Percentiles rank a stretch among this genome's conserved stretches.
Conservation (phyloP, 1,140 invertebrate species). For the Drosophila kohkoa region DNA sequence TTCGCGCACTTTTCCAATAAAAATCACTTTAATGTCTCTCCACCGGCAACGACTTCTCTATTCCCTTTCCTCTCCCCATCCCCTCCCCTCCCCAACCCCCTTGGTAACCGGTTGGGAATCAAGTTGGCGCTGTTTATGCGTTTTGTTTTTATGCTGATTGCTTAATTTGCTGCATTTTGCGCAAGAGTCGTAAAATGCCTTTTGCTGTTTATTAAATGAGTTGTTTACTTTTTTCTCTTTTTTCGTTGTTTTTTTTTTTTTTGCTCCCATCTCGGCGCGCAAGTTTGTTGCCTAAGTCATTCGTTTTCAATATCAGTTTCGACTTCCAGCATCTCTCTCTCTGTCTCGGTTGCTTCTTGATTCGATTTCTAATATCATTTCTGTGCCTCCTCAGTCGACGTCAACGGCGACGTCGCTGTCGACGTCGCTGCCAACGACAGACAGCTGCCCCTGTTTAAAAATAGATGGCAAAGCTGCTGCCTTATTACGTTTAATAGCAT, state of each 20-base stretch:
- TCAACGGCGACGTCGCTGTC: background rate
- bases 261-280: conserved; percentile 8
- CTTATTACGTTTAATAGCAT: conserved; percentile 79
- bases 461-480: conserved; percentile 55
- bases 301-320: conserved; percentile 42
- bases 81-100: background rate
- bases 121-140: conserved; percentile 48
- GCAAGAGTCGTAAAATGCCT: conserved; percentile 64
- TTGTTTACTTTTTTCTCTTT: conserved; percentile 49
- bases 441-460: conserved; percentile 42
- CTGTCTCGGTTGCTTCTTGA: background rate
- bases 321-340: background rate
- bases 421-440: background rate
- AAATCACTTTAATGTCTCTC: conserved; percentile 64
- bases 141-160: conserved; percentile 80
- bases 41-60: background rate
- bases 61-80: background rate
- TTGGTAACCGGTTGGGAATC: conserved; percentile 40
- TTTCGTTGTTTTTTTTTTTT: background rate
- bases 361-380: conserved; percentile 47
- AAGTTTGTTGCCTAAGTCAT: conserved; percentile 84
- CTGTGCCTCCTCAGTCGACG: background rate
- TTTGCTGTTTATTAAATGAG: conserved; percentile 62
- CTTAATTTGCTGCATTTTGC: conserved; percentile 82
- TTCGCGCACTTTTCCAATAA: conserved; percentile 80